A percentile compares a stretch with the other conserved stretches of the same genome.
Evolutionary conservation across 1,140 invertebrate genomes (phyloP).

Genomic region (Antheraea mylitta): DNA sequence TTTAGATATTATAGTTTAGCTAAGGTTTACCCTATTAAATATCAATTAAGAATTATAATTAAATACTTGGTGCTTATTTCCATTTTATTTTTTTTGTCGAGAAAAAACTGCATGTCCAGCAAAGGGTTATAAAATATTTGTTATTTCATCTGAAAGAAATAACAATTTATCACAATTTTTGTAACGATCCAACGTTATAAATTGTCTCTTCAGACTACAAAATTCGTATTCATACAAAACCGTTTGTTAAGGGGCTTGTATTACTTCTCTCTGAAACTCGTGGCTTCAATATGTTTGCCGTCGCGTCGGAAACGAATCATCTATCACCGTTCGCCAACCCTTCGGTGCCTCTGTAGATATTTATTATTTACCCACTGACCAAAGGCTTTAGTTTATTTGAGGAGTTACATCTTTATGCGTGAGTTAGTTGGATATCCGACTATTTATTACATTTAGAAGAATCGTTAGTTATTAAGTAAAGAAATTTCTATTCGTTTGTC

Average conservation of each 20-base stretch:
- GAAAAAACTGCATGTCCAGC: no score
- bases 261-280: constrained; percentile 12
- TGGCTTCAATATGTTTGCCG: constrained; percentile 21
- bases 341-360: constrained; percentile 21
- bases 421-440: background rate
- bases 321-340: constrained; percentile 27
- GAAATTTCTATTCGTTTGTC: no score
- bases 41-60: no score
- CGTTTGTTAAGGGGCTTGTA: constrained; percentile 2
- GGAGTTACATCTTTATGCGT: constrained; percentile 12
- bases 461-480: no score
- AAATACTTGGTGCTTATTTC: no score
- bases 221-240: constrained; percentile 4
- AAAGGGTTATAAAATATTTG: background rate
- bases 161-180: background rate
- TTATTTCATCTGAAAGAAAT: background rate
- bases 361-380: constrained; percentile 34
- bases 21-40: no score
- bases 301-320: constrained; percentile 21
- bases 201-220: background rate
- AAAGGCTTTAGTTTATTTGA: constrained; percentile 17
- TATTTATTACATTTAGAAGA: background rate
- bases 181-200: background rate
- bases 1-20: no score
- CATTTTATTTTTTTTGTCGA: no score